Percentiles rank a stretch among this genome's conserved stretches.
Evolutionary conservation across 2,797 vertebrate genomes (phyloP).

Genomic region (Chiroxiphia lanceolata): DNA sequence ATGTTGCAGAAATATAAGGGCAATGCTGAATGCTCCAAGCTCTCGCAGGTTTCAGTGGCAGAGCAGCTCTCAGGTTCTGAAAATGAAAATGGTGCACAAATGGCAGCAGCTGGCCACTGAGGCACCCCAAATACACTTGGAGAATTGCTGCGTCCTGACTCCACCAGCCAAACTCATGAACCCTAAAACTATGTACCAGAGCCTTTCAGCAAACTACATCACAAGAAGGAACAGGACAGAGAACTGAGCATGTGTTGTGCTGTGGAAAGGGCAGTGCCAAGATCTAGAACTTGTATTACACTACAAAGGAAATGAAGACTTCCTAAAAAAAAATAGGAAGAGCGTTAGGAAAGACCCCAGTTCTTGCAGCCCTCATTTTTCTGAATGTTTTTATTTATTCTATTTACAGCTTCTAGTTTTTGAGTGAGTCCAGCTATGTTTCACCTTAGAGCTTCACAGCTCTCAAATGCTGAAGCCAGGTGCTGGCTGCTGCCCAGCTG

Average conservation of each 20-base stretch:
- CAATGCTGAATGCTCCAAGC: background rate
- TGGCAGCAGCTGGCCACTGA: background rate
- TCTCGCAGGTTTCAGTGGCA: background rate
- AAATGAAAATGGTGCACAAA: background rate
- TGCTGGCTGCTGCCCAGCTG: conserved; percentile 32
- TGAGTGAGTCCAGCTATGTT: background rate
- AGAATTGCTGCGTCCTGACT: background rate
- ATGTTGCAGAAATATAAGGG: background rate
- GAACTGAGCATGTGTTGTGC: background rate
- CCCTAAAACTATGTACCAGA: fast-evolving
- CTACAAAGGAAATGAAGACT: background rate
- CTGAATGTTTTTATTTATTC: background rate
- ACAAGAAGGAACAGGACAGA: background rate
- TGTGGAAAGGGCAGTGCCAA: background rate
- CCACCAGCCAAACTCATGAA: background rate
- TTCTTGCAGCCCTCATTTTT: background rate
- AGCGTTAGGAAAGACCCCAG: background rate
- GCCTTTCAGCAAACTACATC: background rate
- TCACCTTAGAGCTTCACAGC: conserved; percentile 16
- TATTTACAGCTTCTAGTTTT: conserved; percentile 4
- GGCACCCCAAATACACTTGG: background rate
- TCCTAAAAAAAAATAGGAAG: background rate
- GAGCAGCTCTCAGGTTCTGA: background rate
- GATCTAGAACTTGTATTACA: background rate
- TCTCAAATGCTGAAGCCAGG: background rate